Base-by-base conservation (phyloP, 2,113 vertebrate genomes). In the Poecile atricapillus region DNA sequence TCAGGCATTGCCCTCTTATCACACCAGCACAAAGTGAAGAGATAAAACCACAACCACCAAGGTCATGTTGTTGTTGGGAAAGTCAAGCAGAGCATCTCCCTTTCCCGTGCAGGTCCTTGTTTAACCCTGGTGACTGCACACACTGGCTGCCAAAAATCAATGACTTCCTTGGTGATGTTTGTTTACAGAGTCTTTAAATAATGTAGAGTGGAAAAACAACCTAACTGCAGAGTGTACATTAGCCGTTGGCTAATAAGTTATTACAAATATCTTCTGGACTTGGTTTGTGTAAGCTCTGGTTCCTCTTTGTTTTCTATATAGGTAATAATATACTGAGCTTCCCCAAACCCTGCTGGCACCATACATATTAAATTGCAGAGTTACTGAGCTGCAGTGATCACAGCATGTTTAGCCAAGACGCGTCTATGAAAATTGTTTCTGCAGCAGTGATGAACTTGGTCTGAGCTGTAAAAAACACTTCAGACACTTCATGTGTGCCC, bases 121-220 rank as follows among this genome's bases (percentile, higher is more conserved):
- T 90, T 88, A 88, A 95, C 93, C 87, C 83, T 30, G 12, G 28
- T 35, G 39, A 5, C 69, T 77, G 67, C 75, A 41, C 27, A 5
- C 15, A 0, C 13, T 60, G 73, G 16, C 79, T 90, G 76, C 83
- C 60, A 83, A 62, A 93, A 95, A 90, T 95, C 92, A 62, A 76
- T 97, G 0, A 23, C 31, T 95, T 90, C 64, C 77, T 90, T 63
- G 58, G 60, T 84, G 47, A 35, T 87, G 53, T 93, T 93, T 92
- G 87, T 82, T 95, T 94, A 58, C 60, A n/a, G 59, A 78, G 77
- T 52, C 65, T 94, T 89, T 94, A 89, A 93, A 92, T 91, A 92
- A 84, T 8, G 1, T 64, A 67, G 65, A 80, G 46, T 87, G 93
- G 89, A 56, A 89, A 89, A 95, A n/a, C 63, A 95, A 60, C 79